Evolutionary conservation across 2,113 vertebrate species (phyloP), one percentile per base, ranked within the genome.

Genomic region (Cisticola juncidis): DNA sequence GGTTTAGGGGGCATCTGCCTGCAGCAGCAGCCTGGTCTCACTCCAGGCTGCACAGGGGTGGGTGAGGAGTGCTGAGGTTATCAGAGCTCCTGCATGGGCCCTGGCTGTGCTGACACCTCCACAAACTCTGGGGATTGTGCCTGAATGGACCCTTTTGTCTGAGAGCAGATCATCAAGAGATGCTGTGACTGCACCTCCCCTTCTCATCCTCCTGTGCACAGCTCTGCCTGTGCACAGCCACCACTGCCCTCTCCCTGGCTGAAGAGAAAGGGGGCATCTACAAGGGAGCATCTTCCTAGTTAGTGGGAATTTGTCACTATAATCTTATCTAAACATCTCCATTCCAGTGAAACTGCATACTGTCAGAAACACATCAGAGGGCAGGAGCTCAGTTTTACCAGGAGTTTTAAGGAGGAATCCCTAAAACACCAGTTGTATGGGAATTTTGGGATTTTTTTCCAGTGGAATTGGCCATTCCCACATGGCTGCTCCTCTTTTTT

Each of bases 401-500:
- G 0, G 24, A 53, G 13, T 48, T 79, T 73, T 77, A 51, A 83
- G 56, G 50, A 74, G 51, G 29, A 71, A 58, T 50, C 36, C 42
- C 60, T 40, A 74, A 81, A 56, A 6, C 1, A 12, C 14, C 56
- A 64, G 20, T 24, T 33, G 4, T 14, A 35, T 23, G 76, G 56
- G 28, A 66, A 71, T 6, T 10, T 33, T 47, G 14, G 56, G 19
- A 4, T 13, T 50, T 65, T 48, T 25, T 3, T 14, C 12, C 58
- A 69, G 48, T 0, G 2, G 45, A 86, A 91, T 18, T 74, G 13
- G 11, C 42, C 0, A 0, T 11, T 61, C 28, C 38, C 24, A 9
- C 0, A 4, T 0, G 57, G 38, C 26, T 54, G 35, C 44, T 18
- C 13, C 40, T 79, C 42, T 35, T 33, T 35, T 29, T 68, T 73